Percentiles rank a stretch among this genome's conserved stretches.
Evolutionary conservation across 2,888 invertebrate genomes (phyloP).

Genomic region (Heliconius sara): DNA sequence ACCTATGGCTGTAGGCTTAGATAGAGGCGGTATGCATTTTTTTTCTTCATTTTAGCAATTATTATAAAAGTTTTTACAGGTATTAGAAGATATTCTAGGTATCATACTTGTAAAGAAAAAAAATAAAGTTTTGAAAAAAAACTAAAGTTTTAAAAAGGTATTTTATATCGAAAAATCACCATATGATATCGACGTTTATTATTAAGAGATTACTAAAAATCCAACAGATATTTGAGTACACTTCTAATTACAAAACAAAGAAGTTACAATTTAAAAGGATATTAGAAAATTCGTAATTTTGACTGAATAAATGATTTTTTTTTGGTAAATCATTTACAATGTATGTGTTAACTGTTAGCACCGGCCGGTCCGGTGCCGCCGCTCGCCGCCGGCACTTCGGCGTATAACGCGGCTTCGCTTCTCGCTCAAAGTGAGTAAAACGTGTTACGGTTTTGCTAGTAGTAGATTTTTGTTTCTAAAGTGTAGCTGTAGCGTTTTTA

Average conservation of each 20-base stretch:
- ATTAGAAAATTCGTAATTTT: no score
- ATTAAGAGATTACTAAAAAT: no score
- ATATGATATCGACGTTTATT: no score
- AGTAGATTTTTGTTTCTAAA: neutral
- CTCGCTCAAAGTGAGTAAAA: conserved; percentile 93
- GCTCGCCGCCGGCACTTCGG: conserved; percentile 69
- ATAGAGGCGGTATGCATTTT: conserved; percentile 42
- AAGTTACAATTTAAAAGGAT: no score
- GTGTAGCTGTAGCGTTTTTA: neutral
- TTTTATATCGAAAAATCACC: no score
- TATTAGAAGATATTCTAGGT: neutral
- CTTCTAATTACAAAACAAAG: no score
- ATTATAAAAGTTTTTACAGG: neutral
- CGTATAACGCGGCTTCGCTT: conserved; percentile 89
- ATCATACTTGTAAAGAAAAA: no score
- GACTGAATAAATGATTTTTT: no score
- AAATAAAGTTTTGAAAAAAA: no score
- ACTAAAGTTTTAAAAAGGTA: no score
- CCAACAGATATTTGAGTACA: no score
- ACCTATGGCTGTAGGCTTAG: conserved; percentile 39
- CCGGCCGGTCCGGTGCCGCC: conserved; percentile 48
- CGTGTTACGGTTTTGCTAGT: conserved; percentile 1
- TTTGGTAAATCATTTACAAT: neutral
- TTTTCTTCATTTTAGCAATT: neutral
- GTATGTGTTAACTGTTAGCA: conserved; percentile 36